phyloP scores from a whole-genome alignment of 2,113 vertebrate genomes.

The Octodon degus region DNA sequence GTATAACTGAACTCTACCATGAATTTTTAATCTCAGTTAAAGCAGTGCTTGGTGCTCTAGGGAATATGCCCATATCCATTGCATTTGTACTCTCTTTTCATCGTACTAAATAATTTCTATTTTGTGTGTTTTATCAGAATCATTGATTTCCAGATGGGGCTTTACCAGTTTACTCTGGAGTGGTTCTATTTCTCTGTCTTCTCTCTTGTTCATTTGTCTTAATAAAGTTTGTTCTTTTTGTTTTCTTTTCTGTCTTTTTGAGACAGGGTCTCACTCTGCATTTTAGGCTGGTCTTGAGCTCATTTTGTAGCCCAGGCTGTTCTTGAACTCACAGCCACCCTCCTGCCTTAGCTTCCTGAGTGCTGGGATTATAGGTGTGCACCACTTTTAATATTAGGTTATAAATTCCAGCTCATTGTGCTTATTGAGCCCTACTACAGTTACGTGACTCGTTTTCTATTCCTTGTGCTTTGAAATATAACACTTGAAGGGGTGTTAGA shows the following conservation, averaged over 20 bases:
- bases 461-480: neutral
- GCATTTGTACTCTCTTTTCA: constrained; percentile 16
- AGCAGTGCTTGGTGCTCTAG: neutral
- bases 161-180: neutral
- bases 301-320: too few species aligned
- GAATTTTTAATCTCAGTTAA: neutral
- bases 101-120: neutral
- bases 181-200: neutral
- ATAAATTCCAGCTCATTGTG: neutral
- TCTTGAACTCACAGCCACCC: too few species aligned
- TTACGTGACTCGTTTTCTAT: neutral
- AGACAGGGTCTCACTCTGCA: too few species aligned
- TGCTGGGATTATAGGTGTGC: neutral
- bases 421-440: neutral
- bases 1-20: neutral
- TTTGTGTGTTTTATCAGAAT: constrained; percentile 37
- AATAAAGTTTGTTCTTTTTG: too few species aligned
- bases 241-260: too few species aligned
- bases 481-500: neutral
- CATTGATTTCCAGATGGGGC: neutral
- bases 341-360: too few species aligned
- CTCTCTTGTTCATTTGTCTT: neutral
- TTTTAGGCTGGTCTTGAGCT: too few species aligned
- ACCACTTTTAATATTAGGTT: constrained; percentile 19
- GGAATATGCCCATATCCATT: neutral